Evolutionary conservation across 2,113 vertebrate genomes (phyloP).

Genomic region (Chionodraco myersi): DNA sequence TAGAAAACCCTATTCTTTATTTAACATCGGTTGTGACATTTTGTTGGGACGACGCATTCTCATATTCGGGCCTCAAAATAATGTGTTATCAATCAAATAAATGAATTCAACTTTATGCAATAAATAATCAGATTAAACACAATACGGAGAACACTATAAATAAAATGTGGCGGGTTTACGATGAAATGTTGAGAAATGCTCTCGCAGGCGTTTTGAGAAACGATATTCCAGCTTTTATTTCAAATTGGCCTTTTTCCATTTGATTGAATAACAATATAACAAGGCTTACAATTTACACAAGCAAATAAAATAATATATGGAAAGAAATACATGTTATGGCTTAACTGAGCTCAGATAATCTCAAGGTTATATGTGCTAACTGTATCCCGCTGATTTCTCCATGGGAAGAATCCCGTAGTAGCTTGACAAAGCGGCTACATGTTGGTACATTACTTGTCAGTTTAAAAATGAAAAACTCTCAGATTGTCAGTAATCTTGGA

Average conservation of each 20-base stretch:
- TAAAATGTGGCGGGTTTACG: background rate
- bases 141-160: background rate
- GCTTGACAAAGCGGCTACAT: too few species aligned
- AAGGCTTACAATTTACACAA: background rate
- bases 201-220: background rate
- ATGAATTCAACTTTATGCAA: too few species aligned
- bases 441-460: too few species aligned
- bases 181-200: conserved; percentile 12
- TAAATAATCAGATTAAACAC: background rate
- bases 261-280: background rate
- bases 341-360: background rate
- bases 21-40: too few species aligned
- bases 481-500: too few species aligned
- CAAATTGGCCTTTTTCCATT: background rate
- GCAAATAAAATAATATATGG: background rate
- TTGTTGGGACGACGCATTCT: too few species aligned
- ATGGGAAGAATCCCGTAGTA: background rate
- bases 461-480: too few species aligned
- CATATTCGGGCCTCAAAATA: too few species aligned
- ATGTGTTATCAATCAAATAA: too few species aligned
- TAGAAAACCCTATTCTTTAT: too few species aligned
- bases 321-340: background rate
- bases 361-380: too few species aligned
- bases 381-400: background rate
- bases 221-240: background rate